Evolutionary conservation across 1,140 invertebrate species (phyloP), one percentile per base, ranked within the genome.

Genomic region (Drosophila parvula): DNA sequence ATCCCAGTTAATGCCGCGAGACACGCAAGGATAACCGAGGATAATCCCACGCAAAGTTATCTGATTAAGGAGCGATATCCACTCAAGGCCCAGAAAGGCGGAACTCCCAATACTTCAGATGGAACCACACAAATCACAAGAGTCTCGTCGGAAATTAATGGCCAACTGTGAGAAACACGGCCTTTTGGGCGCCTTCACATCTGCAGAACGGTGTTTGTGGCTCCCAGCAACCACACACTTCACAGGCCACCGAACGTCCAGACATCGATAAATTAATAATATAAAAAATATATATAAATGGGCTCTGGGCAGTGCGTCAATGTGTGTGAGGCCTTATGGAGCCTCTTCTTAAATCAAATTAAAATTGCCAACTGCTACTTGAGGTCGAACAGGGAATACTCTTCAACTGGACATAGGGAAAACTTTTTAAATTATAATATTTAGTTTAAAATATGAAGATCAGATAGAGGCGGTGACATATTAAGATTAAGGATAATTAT

Each of bases 121-220:
- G 41, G n/a, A 60, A n/a, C n/a, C 16, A 47, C 65, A 76, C 74
- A 76, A 76, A 76, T 76, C 74, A 76, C 40, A 74, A 53, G 30
- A 34, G 51, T 32, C 62, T 51, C 44, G 28, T 10, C 28, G 43
- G 12, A 76, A 71, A 76, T 76, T 68, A 59, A 76, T 76, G 63
- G 62, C 73, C 48, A 32, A 57, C 40, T 59, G 53, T 36, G 36
- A 75, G 40, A 40, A 75, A 43, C 40, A 7, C 36, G 40, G 45
- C 28, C 51, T 53, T 40, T 70, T 47, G 43, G 36, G 50, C 47
- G 64, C 36, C 64, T 57, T 38, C 30, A 34, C 41, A 63, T 64
- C 30, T 36, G 59, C 63, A 63, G 41, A 65, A 45, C n/a, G 12
- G 34, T 67, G 63, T 64, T 67, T 34, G 63, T 69, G 65, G 43